These are phyloP conservation scores for Polydrusus tereticollis DNA, from an alignment of 2,888 invertebrate genomes.

Conservation along the genomic window DNA sequence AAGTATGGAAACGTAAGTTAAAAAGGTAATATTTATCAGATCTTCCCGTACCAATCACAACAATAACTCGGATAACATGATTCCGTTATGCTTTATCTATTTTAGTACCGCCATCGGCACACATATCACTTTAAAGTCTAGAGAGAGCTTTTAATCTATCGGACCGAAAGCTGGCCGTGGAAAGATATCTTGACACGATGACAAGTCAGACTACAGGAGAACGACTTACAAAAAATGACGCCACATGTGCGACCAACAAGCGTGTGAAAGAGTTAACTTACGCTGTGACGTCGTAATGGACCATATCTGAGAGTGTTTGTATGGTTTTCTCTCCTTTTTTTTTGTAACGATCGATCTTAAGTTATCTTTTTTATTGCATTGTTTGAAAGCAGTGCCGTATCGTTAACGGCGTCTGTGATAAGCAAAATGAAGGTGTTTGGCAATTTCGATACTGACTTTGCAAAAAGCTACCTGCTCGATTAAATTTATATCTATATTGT, in stretches of 20 bases:
- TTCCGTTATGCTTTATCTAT: constrained; percentile 26
- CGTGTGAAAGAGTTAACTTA: constrained; percentile 59
- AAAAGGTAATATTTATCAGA: neutral
- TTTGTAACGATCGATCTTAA: constrained; percentile 23
- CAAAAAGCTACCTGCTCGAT: neutral
- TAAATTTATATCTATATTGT: neutral
- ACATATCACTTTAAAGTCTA: constrained; percentile 32
- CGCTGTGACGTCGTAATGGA: constrained; percentile 55
- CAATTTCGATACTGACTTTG: neutral
- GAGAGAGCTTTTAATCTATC: constrained; percentile 54
- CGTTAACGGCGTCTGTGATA: neutral
- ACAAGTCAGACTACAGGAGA: constrained; percentile 52
- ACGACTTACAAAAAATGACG: constrained; percentile 51
- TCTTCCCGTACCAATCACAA: neutral
- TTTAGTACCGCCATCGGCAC: constrained; percentile 38
- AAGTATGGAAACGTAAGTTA: too few relatives aligned
- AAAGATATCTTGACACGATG: constrained; percentile 58
- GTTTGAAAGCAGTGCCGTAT: constrained; percentile 1
- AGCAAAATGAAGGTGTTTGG: neutral
- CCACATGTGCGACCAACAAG: constrained; percentile 58
- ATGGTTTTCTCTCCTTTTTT: neutral
- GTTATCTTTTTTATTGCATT: constrained; percentile 35
- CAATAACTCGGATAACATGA: neutral
- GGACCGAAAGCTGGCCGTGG: constrained; percentile 52
- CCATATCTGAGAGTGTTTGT: constrained; percentile 52